Percentiles rank a stretch among this genome's conserved stretches.
Evolutionary conservation across 2,888 invertebrate genomes (phyloP).

Genomic region (Mermis nigrescens): DNA sequence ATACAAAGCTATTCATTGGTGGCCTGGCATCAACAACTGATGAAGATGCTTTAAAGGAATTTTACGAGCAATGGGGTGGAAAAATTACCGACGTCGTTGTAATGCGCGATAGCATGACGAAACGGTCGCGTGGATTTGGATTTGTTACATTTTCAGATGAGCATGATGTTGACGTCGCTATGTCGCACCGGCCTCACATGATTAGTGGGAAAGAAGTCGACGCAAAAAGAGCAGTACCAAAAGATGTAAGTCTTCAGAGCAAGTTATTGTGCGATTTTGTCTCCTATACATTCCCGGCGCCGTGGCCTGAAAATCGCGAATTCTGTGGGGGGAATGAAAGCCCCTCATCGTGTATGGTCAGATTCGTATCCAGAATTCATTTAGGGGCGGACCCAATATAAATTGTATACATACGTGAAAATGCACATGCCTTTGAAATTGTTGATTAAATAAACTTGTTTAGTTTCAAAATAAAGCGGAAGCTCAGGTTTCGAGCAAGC

Average conservation of each 20-base stretch:
- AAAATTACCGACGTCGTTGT: conserved; percentile 80
- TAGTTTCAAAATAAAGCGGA: conserved; percentile 14
- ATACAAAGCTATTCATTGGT: conserved; percentile 67
- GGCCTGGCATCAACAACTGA: conserved; percentile 81
- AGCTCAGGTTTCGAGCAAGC: conserved; percentile 27
- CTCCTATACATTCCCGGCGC: conserved; percentile 12
- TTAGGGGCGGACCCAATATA: too few species aligned
- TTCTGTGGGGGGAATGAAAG: neutral
- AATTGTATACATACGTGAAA: too few species aligned
- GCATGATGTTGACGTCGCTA: conserved; percentile 91
- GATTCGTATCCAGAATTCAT: too few species aligned
- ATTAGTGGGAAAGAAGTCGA: conserved; percentile 86
- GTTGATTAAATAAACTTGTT: too few species aligned
- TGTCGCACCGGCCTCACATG: conserved; percentile 56
- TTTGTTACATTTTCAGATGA: conserved; percentile 86
- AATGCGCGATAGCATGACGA: conserved; percentile 84
- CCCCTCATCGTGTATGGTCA: too few species aligned
- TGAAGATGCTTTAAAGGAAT: conserved; percentile 70
- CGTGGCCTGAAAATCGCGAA: conserved; percentile 6
- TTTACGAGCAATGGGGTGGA: conserved; percentile 90
- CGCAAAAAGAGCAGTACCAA: conserved; percentile 84
- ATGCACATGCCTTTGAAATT: too few species aligned
- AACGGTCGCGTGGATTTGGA: conserved; percentile 85
- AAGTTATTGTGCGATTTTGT: conserved; percentile 4
- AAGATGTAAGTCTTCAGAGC: conserved; percentile 44